Base-by-base conservation (phyloP, 2,113 vertebrate species). In the Melanocharis versteri region DNA sequence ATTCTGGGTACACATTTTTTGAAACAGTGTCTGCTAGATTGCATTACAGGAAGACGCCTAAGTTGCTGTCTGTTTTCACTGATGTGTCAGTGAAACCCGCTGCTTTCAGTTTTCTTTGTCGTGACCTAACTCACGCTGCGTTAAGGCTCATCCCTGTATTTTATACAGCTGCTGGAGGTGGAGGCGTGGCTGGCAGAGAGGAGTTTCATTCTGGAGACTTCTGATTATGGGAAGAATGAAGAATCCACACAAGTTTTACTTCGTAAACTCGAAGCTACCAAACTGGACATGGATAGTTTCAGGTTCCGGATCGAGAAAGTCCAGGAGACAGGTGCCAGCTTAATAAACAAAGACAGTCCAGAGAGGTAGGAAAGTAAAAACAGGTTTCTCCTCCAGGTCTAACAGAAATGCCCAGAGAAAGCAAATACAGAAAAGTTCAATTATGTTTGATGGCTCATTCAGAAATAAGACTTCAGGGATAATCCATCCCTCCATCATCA, bases 141-240 rank as follows among this genome's bases (percentile, higher is more conserved):
- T 82, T 58, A 64, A 84, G 13, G 35, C 30, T 91, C 27, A 76
- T 65, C 31, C 22, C 20, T 93, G 8, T 72, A 11, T 93, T 89
- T 96, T 86, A 26, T 88, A 31, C 51, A 99, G 99, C 96, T 99
- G 37, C 97, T 98, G 44, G 99, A 99, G 79, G 97, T 98, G 30
- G 97, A 98, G 91, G 96, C 97, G 35, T 99, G 99, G 98, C 91
- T 99, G 95, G 96, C 98, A 56, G 98, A 99, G 76, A 98, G 93
- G 72, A 93, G 90, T 58, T 90, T 86, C 20, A 54, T 95, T 61
- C 96, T 99, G 78, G 98, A 98, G 80, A 97, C 83, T 2, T 80
- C 93, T 45, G 99, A 99, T 90, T 96, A 95, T n/a, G 98, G 99
- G 68, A 98, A 97, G 95, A 98, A 97, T 60, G 98, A 99, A 71